Evolutionary conservation across 2,113 vertebrate genomes (phyloP).

Genomic region (Tylochromis polylepis): DNA sequence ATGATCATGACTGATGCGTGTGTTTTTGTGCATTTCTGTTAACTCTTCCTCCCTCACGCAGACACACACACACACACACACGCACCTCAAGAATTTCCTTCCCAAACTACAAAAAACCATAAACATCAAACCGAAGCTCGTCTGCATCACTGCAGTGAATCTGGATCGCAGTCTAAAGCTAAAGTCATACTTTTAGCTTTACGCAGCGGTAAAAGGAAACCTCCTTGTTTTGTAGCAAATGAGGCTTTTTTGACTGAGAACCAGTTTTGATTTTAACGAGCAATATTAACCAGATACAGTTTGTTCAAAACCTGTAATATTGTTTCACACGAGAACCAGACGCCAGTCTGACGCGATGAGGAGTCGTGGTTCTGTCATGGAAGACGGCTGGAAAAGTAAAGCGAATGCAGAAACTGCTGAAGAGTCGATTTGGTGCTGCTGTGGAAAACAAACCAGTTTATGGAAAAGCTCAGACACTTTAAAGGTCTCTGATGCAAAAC

Average conservation of each 20-base stretch:
- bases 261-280: neutral
- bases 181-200: neutral
- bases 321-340: neutral
- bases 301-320: neutral
- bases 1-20: neutral
- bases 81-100: neutral
- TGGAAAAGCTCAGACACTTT: neutral
- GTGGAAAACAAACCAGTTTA: neutral
- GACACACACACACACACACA: neutral
- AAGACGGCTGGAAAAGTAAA: neutral
- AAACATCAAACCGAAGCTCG: neutral
- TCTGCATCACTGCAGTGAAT: neutral
- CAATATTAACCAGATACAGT: neutral
- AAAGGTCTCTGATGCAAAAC: neutral
- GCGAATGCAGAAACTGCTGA: no score
- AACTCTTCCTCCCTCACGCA: neutral
- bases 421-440: neutral
- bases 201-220: neutral
- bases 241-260: fast-evolving
- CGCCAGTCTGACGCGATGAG: neutral
- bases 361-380: neutral
- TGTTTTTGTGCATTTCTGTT: neutral
- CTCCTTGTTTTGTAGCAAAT: neutral
- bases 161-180: fast-evolving
- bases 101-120: neutral